Conservation (phyloP, 2,888 invertebrate genomes). For the Brachypalpus laphriformis region DNA sequence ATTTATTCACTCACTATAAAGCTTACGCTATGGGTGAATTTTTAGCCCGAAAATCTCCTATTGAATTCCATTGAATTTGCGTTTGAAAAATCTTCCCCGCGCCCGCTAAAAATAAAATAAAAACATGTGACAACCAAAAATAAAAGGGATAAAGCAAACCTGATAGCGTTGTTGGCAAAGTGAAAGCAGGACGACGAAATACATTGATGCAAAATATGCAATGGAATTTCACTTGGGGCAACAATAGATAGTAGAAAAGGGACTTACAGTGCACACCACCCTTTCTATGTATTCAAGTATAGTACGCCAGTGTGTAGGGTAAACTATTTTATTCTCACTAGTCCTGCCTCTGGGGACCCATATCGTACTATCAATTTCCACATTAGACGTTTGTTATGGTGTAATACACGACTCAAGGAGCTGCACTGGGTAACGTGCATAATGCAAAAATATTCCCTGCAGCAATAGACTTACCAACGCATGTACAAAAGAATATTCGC, state of each 20-base stretch:
- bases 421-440: constrained; percentile 5
- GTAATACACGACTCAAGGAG: constrained; percentile 61
- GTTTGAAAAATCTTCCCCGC: constrained; percentile 24
- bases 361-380: constrained; percentile 67
- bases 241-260: constrained; percentile 47
- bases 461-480: neutral
- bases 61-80: constrained; percentile 60
- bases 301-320: neutral
- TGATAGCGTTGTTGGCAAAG: constrained; percentile 46
- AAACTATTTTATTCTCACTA: constrained; percentile 22
- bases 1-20: constrained; percentile 34
- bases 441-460: constrained; percentile 30
- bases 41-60: constrained; percentile 34
- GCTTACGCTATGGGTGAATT: constrained; percentile 12
- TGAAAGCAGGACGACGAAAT: constrained; percentile 59
- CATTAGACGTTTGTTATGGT: constrained; percentile 59
- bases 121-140: neutral
- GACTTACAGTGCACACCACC: constrained; percentile 8
- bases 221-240: constrained; percentile 61
- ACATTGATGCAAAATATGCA: constrained; percentile 49
- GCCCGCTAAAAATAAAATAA: constrained; percentile 1
- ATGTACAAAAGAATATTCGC: constrained; percentile 51
- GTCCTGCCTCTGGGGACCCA: constrained; percentile 50
- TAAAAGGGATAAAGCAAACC: constrained; percentile 15
- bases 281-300: neutral